These are phyloP conservation scores for Norana najaformis DNA, from an alignment of 2,888 invertebrate genomes.

Conservation along the genomic window DNA sequence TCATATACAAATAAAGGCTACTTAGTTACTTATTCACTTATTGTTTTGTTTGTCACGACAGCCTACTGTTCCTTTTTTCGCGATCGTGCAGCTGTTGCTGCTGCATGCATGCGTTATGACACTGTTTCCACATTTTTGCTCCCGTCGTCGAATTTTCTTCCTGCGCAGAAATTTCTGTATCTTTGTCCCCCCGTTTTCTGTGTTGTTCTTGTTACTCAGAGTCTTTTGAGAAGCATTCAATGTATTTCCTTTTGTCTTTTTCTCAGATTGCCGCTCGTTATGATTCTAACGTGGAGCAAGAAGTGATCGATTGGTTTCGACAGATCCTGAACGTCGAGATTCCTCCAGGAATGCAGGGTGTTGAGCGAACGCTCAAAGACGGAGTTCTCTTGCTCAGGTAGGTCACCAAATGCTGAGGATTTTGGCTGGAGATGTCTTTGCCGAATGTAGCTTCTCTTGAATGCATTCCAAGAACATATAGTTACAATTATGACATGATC, in stretches of 20 bases:
- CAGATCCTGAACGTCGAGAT: conserved; percentile 80
- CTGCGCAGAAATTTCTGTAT: no score
- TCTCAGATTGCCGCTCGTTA: conserved; percentile 93
- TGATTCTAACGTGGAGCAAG: conserved; percentile 88
- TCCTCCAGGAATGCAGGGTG: conserved; percentile 76
- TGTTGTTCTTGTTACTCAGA: no score
- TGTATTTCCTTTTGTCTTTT: conserved; percentile 35
- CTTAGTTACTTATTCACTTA: no score
- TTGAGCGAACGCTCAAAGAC: conserved; percentile 55
- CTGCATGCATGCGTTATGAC: neutral
- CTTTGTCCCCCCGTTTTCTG: no score
- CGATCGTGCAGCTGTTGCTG: neutral
- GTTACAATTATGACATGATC: no score
- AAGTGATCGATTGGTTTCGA: conserved; percentile 90
- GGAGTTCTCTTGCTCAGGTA: conserved; percentile 58
- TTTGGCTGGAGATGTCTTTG: no score
- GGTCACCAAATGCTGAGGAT: conserved; percentile 37
- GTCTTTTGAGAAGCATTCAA: neutral
- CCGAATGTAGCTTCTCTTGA: no score
- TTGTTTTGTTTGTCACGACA: no score
- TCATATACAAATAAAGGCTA: no score
- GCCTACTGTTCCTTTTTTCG: neutral
- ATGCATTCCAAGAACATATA: no score
- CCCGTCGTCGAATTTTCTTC: no score
- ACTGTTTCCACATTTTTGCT: no score